Base-by-base conservation (phyloP, 2,888 invertebrate genomes). In the Hesperia comma region DNA sequence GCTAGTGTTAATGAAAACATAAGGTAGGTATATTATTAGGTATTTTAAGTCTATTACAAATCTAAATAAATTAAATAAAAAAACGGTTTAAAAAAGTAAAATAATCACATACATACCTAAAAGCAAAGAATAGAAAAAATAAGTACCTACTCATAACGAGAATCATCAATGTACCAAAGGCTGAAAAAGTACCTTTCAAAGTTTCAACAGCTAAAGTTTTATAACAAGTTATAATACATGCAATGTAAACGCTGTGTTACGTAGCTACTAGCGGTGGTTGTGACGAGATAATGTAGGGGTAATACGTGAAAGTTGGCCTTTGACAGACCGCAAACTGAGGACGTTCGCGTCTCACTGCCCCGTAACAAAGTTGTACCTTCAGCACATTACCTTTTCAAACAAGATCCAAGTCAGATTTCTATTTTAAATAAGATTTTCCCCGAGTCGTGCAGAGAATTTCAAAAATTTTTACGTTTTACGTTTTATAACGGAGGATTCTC, bases 281-380 rank as follows among this genome's bases (percentile, higher is more conserved):
- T 62, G 64, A 66, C 70, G 74, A 68, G 12, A 55, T 75, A 75
- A 75, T 73, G 71, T 66, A 72, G 74, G 74, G 73, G 77, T 74
- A 49, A 37, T 49, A 40, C 71, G 74, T 71, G 74, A 74, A 79
- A 83, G 76, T 78, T 79, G 77, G 73, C 76, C 77, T 82, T 81
- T 80, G 80, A 80, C 77, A 77, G 77, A 81, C 81, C 80, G 70
- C 82, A 83, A 81, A 81, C 76, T 71, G 74, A 75, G 75, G 75
- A 62, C 69, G 62, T 68, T 61, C 68, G 72, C 72, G 72, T 75
- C 69, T 73, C 70, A 68, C 71, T 71, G 63, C 70, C 69, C 68
- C 63, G 68, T 71, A 73, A 77, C 75, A 75, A 75, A 77, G 73
- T 76, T 77, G 69, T 69, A 71, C 68, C 62, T 71, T 58, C 61